Evolutionary conservation across 2,113 vertebrate genomes (phyloP), one percentile per base, ranked within the genome.

Genomic region (Tapirus terrestris): DNA sequence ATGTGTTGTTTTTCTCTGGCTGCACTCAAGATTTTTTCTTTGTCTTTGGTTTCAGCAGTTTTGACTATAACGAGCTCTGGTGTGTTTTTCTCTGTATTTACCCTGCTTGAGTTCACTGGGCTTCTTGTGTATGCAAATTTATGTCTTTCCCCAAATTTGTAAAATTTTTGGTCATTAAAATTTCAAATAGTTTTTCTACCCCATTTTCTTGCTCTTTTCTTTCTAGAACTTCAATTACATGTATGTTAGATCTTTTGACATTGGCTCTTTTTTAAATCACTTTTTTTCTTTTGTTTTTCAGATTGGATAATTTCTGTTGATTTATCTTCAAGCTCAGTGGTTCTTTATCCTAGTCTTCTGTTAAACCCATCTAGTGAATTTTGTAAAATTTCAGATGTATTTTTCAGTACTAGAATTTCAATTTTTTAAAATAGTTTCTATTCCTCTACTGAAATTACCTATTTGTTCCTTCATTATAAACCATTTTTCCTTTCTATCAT

Each of bases 61-160:
- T 89, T 89, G 23, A 43, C 8, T 53, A 2, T 76, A 63, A 92
- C 60, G 58, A 92, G 23, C 1, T 9, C 53, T 31, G 5, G 10
- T 70, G 23, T 45, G 27, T 23, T 93, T 91, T 72, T 81, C 9
- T 87, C 60, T 82, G 8, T 91, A 45, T 87, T 56, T 76, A 61
- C 70, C 3, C 17, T 56, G 61, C 27, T 88, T 76, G 21, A 7
- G 2, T 81, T 93, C 70, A 39, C 25, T 76, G 58, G 53, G 8
- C 4, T 81, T 51, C 65, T 60, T 95, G n/a, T 63, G 48, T 94
- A 25, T 89, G 31, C 43, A 94, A 89, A 89, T 60, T 81, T 65
- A 80, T 75, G 2, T 89, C 16, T 76, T 94, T 58, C 33, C n/a
- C 36, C 60, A 86, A 43, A 36, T 68, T 63, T 92, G 63, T 56